Evolutionary conservation across 2,113 vertebrate species (phyloP).

Genomic region (Pantherophis guttatus): DNA sequence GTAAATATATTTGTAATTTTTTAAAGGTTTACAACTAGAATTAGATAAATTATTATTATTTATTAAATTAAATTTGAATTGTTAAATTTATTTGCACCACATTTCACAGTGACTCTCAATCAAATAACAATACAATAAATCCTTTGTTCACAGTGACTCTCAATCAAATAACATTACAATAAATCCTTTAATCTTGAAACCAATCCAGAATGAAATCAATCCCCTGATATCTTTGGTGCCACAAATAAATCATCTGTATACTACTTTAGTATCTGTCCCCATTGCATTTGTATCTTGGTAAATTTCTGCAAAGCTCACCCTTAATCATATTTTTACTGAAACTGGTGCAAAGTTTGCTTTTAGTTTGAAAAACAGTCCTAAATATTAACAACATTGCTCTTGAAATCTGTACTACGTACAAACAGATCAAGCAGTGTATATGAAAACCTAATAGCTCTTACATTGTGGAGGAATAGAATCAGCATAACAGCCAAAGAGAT

Average conservation of each 20-base stretch:
- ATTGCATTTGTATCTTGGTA: background rate
- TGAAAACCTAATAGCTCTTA: slow-evolving; percentile 37
- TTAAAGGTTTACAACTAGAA: background rate
- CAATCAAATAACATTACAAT: background rate
- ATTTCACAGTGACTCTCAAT: background rate
- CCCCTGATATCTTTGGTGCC: background rate
- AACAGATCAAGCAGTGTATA: background rate
- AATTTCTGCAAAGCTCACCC: background rate
- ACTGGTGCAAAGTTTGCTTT: background rate
- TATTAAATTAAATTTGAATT: background rate
- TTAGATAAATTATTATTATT: background rate
- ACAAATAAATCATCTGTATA: background rate
- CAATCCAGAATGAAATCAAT: background rate
- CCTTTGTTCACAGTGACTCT: background rate
- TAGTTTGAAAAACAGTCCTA: background rate
- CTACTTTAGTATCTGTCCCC: background rate
- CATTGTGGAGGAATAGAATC: slow-evolving; percentile 42
- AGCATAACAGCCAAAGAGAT: slow-evolving; percentile 38
- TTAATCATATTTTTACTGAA: slow-evolving; percentile 7
- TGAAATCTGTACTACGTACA: slow-evolving; percentile 12
- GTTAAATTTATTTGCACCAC: too few relatives aligned
- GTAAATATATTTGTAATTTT: background rate
- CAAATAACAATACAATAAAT: background rate
- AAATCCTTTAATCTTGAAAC: background rate
- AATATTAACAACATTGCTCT: slow-evolving; percentile 20